A percentile compares a stretch with the other conserved stretches of the same genome.
These are phyloP conservation scores for Chaetophractus vellerosus DNA, from an alignment of 2,797 vertebrate species.

Conservation along the genomic window DNA sequence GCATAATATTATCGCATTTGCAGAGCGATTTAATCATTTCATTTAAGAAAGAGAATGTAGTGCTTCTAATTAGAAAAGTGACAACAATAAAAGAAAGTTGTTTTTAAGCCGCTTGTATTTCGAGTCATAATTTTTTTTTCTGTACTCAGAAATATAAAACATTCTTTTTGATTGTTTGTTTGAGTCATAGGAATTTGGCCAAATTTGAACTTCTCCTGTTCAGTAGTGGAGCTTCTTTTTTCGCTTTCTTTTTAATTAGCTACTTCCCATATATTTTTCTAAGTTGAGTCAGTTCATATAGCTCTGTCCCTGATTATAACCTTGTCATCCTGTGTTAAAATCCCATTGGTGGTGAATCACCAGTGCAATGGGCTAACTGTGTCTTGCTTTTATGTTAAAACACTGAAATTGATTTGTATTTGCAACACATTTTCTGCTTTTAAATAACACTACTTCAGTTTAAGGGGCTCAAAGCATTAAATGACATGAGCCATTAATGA, in stretches of 20 bases:
- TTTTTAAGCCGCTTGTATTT: neutral
- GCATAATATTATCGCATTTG: neutral
- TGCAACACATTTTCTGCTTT: constrained; percentile 38
- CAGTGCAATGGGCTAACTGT: neutral
- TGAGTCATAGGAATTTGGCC: neutral
- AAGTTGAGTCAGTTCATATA: neutral
- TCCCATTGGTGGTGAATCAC: neutral
- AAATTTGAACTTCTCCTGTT: neutral
- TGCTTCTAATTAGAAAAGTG: constrained; percentile 23
- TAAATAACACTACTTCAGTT: neutral
- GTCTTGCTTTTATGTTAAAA: neutral
- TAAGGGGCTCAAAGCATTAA: neutral
- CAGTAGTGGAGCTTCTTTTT: too few species aligned
- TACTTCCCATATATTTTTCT: neutral
- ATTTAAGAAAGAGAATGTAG: neutral
- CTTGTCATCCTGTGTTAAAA: neutral
- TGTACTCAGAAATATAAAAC: neutral
- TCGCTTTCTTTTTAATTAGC: too few species aligned
- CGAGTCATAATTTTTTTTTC: neutral
- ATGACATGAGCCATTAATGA: neutral
- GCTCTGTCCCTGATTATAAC: neutral
- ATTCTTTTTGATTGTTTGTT: neutral
- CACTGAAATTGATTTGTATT: neutral
- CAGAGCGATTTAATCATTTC: neutral
- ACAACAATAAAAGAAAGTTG: neutral